Base-by-base conservation (phyloP, 2,888 invertebrate species). In the Eupithecia pulchellata region DNA sequence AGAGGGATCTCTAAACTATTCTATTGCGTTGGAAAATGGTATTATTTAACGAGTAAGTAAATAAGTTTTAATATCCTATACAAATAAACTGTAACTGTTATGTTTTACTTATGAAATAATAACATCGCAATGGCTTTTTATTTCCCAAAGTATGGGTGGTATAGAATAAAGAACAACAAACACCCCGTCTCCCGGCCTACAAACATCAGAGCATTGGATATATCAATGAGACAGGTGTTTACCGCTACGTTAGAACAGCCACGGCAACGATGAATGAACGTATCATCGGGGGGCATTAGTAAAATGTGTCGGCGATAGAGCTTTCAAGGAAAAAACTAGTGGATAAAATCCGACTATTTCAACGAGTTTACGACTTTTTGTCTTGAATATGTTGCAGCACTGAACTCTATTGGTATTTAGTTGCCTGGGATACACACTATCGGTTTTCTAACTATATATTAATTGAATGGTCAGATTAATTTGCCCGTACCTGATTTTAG, bases 181-280 rank as follows among this genome's bases (percentile, higher is more conserved):
- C 52, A 42, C 25, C 11, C 2, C 14, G 8, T 14, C 66, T 66
- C 60, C 34, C 25, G 52, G 11, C 17, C 64, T 64, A 62, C 27
- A 69, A 69, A 69, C 73, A 73, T 36, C 61, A 47, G 66, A 64
- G 65, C 68, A 74, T 71, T 77, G 77, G 70, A 75, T 78, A 72
- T 76, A 75, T 74, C 75, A 75, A 13, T 57, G 60, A 52, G 75
- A 75, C 76, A 77, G 73, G 61, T 78, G 77, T 78, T 78, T 78
- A 78, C 78, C 73, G 57, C 72, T 72, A 52, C 52, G 25, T 25
- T 74, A 72, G 72, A 78, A 75, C 74, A 77, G 72, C 74, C 71
- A 71, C 72, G 39, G 65, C 60, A 36, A 72, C 75, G 78, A 77
- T 74, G 77, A 78, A 78, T 77, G 73, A 55, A 68, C 66, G 69